These are phyloP conservation scores for Sorex araneus DNA, from an alignment of 2,113 vertebrate genomes.

Conservation along the genomic window DNA sequence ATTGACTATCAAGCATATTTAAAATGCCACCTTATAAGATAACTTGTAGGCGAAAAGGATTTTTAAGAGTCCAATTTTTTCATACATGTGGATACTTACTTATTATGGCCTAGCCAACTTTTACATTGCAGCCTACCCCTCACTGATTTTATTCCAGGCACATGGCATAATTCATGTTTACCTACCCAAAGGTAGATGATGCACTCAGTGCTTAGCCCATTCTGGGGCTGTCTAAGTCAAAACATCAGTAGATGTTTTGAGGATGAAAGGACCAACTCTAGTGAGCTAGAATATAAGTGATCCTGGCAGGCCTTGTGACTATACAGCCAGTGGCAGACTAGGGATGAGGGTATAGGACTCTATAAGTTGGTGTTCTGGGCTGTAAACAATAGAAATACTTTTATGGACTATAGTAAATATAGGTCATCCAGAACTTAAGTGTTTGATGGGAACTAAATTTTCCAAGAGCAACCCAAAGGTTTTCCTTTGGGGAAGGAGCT, in stretches of 20 bases:
- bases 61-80: background rate
- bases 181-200: background rate
- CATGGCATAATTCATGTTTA: background rate
- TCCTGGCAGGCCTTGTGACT: background rate
- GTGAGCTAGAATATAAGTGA: slow-evolving; percentile 22
- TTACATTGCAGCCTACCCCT: background rate
- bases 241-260: slow-evolving; percentile 1
- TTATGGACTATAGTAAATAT: background rate
- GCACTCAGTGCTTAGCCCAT: background rate
- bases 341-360: background rate
- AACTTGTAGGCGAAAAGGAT: slow-evolving; percentile 11
- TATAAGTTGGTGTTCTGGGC: slow-evolving; percentile 7
- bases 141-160: slow-evolving; percentile 16
- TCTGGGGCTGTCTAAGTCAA: slow-evolving; percentile 18
- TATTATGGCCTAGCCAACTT: background rate
- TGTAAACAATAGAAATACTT: background rate
- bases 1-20: slow-evolving; percentile 8
- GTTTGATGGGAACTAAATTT: background rate
- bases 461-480: slow-evolving; percentile 3
- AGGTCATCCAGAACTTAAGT: background rate
- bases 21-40: slow-evolving; percentile 28
- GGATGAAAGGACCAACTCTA: background rate
- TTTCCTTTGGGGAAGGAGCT: background rate
- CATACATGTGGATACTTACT: background rate
- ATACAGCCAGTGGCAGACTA: background rate